Evolutionary conservation across 2,113 vertebrate genomes (phyloP), one percentile per base, ranked within the genome.

Genomic region (Conger conger): DNA sequence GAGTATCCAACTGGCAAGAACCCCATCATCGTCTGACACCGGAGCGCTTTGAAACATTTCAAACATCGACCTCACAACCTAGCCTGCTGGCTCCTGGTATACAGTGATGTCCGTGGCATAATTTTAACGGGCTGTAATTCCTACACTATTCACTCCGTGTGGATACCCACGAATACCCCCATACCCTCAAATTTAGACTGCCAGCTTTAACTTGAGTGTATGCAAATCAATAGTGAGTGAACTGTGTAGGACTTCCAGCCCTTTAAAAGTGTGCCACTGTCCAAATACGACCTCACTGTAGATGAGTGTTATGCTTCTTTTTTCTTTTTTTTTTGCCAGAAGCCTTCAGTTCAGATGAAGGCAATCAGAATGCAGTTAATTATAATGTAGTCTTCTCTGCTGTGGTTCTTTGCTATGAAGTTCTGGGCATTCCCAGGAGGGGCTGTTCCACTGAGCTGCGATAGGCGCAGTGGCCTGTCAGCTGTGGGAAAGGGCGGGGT

Each of bases 401-500:
- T 1, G 37, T 40, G 23, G 77, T 27, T 79, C 35, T 84, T 37
- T 84, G 30, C 53, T 45, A 33, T 81, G 11, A 81, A 27, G 45
- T 54, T 27, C 3, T 82, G 38, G 33, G 27, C 27, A 18, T 45
- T 30, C 42, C 42, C 42, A 37, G 9, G 38, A 54, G 30, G 30
- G n/a, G 50, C 38, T 30, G 79, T 23, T 33, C 50, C 15, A 82
- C 13, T 30, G 42, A 30, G 80, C 42, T 23, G 54, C 37, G 3
- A n/a, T 17, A 81, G 54, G 0, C 27, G 35, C 33, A 27, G 81
- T 45, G 37, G 33, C 60, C 77, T 80, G 73, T 54, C 77, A 50
- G 42, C 37, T 33, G 30, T 68, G 53, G 60, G 78, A 38, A 83
- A 30, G 63, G 79, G 82, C 89, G 83, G 79, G 84, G 82, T 81